phyloP scores from a whole-genome alignment of 2,888 invertebrate genomes.

The Charanyca ferruginea region DNA sequence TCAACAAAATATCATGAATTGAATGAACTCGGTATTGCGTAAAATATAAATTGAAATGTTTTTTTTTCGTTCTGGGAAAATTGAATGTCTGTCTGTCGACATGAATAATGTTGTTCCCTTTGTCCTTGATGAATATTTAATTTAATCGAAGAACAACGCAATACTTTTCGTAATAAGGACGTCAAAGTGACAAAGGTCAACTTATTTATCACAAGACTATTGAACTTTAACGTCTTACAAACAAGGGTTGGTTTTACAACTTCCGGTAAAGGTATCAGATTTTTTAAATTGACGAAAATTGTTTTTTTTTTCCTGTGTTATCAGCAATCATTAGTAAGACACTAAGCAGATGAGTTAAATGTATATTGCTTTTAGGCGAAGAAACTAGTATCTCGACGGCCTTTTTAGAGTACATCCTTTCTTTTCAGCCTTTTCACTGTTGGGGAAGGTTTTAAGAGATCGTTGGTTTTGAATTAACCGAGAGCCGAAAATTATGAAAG shows the following conservation, averaged over 20 bases:
- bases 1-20: conserved; percentile 5
- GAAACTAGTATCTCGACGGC: no score
- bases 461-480: no score
- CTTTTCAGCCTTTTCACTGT: no score
- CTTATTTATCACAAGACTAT: conserved; percentile 1
- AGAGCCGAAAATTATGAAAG: no score
- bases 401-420: no score
- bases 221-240: neutral
- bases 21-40: conserved; percentile 1
- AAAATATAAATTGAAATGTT: conserved; percentile 11
- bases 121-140: conserved; percentile 34
- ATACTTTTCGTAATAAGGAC: neutral
- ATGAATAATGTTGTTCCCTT: conserved; percentile 3
- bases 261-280: neutral
- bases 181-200: conserved; percentile 16
- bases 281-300: no score
- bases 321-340: no score
- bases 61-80: neutral
- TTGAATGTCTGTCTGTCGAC: conserved; percentile 7
- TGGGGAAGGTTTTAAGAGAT: no score
- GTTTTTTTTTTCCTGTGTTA: no score
- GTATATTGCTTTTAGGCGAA: no score
- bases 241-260: neutral
- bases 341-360: no score
- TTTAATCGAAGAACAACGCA: conserved; percentile 4